Evolutionary conservation across 2,797 vertebrate genomes (phyloP).

Genomic region (Notolepis coatsorum): DNA sequence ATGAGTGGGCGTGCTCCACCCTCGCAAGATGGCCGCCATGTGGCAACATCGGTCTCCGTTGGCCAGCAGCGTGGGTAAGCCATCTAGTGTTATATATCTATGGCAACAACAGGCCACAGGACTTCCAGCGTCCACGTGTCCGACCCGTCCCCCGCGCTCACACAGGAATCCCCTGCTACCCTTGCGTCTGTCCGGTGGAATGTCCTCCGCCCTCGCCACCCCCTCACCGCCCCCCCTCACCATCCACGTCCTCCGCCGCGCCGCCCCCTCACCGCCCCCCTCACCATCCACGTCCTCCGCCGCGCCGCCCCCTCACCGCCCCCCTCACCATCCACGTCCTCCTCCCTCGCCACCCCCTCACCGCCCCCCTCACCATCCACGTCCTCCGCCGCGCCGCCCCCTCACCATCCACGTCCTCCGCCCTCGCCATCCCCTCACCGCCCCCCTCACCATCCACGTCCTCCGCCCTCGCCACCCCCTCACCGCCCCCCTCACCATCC

Average conservation of each 20-base stretch:
- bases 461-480: slow-evolving; percentile 62
- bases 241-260: slow-evolving; percentile 69
- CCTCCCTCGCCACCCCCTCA: slow-evolving; percentile 63
- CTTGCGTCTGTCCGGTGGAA: slow-evolving; percentile 55
- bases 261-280: slow-evolving; percentile 69
- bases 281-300: slow-evolving; percentile 68
- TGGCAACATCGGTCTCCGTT: too few relatives aligned
- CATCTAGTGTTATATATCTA: too few relatives aligned
- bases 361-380: slow-evolving; percentile 73
- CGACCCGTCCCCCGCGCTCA: slow-evolving; percentile 42
- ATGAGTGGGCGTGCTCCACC: too few relatives aligned
- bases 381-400: slow-evolving; percentile 63
- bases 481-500: slow-evolving; percentile 71
- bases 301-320: slow-evolving; percentile 63
- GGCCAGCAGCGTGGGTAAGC: too few relatives aligned
- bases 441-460: slow-evolving; percentile 64
- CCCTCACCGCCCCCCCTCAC: slow-evolving; percentile 54
- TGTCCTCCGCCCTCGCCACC: slow-evolving; percentile 49
- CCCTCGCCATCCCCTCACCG: slow-evolving; percentile 70
- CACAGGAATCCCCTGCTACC: slow-evolving; percentile 69
- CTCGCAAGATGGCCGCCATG: too few relatives aligned
- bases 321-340: slow-evolving; percentile 70
- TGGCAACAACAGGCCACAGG: too few relatives aligned
- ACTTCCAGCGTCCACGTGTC: slow-evolving; percentile 5
- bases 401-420: too few relatives aligned